Evolutionary conservation across 2,888 invertebrate genomes (phyloP), one percentile per base, ranked within the genome.

Genomic region (Drosophila austrosaltans): DNA sequence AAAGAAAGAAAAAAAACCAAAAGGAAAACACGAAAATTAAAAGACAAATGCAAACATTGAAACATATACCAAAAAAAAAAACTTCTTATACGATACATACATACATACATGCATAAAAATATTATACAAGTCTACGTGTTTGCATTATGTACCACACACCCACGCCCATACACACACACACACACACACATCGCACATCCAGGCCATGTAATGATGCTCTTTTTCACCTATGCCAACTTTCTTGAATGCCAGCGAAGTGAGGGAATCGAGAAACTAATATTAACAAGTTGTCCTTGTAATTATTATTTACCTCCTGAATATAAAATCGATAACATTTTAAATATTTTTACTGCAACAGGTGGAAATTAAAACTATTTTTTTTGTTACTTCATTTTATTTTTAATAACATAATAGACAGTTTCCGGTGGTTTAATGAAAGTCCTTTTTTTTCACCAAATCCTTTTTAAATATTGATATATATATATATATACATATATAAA

Each of bases 61-160:
- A 48, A 48, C 22, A 22, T 48, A 48, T 48, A 48, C 48, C 3
- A 48, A 48, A 48, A 48, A 20, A 48, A 16, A 42, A 42, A n/a
- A 40, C 42, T 42, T 42, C 54, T 62, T 57, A 63, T 62, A 59
- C 61, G 25, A 57, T 36, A 39, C 39, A 56, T 36, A 57, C n/a
- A 57, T 25, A 12, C 44, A 60, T 59, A 16, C 32, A 32, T 30
- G 42, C 30, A 28, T 28, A 42, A 20, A 22, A 12, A 58, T 39
- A 53, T 40, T 39, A 32, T 20, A 28, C n/a, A 64, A 40, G 40
- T 40, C 32, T 59, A 44, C 44, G 56, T 36, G 36, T 69, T 71
- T 71, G 71, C 71, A 64, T 58, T 44, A 66, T 73, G 67, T 59
- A 53, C 12, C 59, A 48, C 28, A 42, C 58, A 58, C 39, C 39